Evolutionary conservation across 2,113 vertebrate genomes (phyloP).

Genomic region (Pseudonaja textilis): DNA sequence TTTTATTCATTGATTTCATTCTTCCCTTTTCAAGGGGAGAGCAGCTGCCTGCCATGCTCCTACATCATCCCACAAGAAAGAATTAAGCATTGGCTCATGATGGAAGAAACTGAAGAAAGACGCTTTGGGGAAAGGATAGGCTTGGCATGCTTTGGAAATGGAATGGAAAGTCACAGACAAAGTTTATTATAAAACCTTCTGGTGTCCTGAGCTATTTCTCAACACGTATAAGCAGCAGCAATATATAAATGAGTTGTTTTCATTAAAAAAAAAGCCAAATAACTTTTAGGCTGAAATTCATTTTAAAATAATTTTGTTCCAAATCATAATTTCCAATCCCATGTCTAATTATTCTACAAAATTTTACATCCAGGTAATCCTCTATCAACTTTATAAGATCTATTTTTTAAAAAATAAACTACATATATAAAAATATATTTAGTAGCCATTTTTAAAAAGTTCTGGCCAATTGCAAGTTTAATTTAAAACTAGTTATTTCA

Average conservation of each 20-base stretch:
- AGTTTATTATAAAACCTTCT: slow-evolving; percentile 7
- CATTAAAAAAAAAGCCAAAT: neutral
- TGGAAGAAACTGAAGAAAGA: neutral
- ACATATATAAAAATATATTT: neutral
- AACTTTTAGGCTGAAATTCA: neutral
- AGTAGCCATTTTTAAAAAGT: slow-evolving; percentile 2
- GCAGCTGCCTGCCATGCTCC: neutral
- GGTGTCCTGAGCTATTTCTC: neutral
- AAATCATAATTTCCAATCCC: neutral
- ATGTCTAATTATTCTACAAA: slow-evolving; percentile 12
- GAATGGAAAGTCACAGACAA: neutral
- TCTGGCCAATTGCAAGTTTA: slow-evolving; percentile 2
- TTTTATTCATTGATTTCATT: neutral
- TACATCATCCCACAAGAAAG: neutral
- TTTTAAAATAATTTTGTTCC: neutral
- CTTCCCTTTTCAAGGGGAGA: neutral
- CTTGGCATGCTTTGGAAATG: neutral
- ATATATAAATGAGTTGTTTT: neutral
- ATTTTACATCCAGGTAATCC: neutral
- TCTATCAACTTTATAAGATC: neutral
- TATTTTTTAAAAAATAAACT: neutral
- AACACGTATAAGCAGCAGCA: slow-evolving; percentile 7
- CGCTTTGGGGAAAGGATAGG: neutral
- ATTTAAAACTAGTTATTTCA: slow-evolving; percentile 7
- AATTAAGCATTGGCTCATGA: neutral